These are phyloP conservation scores for Drosophila lacicola DNA, from an alignment of 2,888 invertebrate genomes.

Conservation along the genomic window DNA sequence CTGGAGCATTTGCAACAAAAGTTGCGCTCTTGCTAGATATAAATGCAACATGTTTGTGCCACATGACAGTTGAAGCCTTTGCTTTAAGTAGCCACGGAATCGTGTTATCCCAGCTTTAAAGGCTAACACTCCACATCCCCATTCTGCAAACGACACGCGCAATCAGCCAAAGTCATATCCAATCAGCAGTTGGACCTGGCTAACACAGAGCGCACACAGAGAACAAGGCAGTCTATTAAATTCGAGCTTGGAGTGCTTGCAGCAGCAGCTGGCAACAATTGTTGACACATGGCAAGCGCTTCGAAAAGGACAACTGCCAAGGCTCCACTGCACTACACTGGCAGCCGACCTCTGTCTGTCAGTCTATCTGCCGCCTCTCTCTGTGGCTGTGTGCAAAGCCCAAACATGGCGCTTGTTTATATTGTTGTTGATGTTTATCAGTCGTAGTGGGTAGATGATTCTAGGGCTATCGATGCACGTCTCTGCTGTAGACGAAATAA, in stretches of 20 bases:
- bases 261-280: slow-evolving; percentile 36
- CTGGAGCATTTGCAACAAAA: slow-evolving; percentile 24
- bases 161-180: slow-evolving; percentile 66
- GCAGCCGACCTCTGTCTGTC: background rate
- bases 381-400: slow-evolving; percentile 15
- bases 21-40: slow-evolving; percentile 36
- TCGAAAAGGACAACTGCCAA: slow-evolving; percentile 39
- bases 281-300: slow-evolving; percentile 42
- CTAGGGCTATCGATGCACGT: background rate
- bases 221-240: slow-evolving; percentile 52
- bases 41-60: slow-evolving; percentile 51
- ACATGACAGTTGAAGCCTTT: slow-evolving; percentile 28
- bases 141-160: slow-evolving; percentile 28
- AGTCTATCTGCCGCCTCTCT: background rate
- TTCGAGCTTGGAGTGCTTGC: slow-evolving; percentile 30
- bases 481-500: too few relatives aligned
- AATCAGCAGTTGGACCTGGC: slow-evolving; percentile 51
- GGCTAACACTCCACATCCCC: slow-evolving; percentile 17
- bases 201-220: background rate
- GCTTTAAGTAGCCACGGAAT: slow-evolving; percentile 59
- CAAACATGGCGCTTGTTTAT: slow-evolving; percentile 22
- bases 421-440: slow-evolving; percentile 33
- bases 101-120: slow-evolving; percentile 30
- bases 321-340: background rate
- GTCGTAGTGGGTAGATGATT: background rate